Evolutionary conservation across 1,140 invertebrate species (phyloP), one percentile per base, ranked within the genome.

Genomic region (Whitmania pigra): DNA sequence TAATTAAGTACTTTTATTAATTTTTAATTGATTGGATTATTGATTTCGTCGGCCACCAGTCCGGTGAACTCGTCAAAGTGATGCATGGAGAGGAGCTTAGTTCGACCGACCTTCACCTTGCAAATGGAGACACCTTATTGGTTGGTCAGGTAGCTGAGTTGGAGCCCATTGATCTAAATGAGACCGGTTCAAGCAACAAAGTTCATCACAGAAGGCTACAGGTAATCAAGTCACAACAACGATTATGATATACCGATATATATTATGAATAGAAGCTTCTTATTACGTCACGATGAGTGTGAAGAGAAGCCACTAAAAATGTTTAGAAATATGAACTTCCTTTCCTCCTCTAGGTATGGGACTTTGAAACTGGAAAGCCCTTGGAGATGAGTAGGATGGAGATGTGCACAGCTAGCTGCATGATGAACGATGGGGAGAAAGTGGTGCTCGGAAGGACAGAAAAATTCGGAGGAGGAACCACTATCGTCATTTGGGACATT

Each of bases 31-130:
- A 17, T 49, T 17, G 43, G 43, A 11, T 49, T 15, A 49, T 49
- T 17, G 43, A 49, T 49, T 40, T 31, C 9, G 22, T 18, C 11
- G 22, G 11, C 18, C 57, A n/a, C 7, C 76, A 82, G 81, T 79
- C 74, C 73, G 81, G 81, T 18, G 81, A 83, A 60, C 72, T 83
- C 66, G 69, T 82, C 13, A 73, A 78, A 18, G 78, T 80, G 11
- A 82, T 82, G 81, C 78, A 78, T 31, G 82, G 82, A 29, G 78
- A 81, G 53, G 78, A 79, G 0, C 74, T 79, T 0, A 80, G 80
- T 18, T 82, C 80, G 0, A 81, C 81, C 11, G 78, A 81, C 68
- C 77, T 83, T 22, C 79, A 82, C 72, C 72, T 82, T 11, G 81
- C 80, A 5, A 78, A 77, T 68, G 78, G 79, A 67, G 82, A 82